Evolutionary conservation across 2,797 vertebrate genomes (phyloP).

Genomic region (Hirundo rustica): DNA sequence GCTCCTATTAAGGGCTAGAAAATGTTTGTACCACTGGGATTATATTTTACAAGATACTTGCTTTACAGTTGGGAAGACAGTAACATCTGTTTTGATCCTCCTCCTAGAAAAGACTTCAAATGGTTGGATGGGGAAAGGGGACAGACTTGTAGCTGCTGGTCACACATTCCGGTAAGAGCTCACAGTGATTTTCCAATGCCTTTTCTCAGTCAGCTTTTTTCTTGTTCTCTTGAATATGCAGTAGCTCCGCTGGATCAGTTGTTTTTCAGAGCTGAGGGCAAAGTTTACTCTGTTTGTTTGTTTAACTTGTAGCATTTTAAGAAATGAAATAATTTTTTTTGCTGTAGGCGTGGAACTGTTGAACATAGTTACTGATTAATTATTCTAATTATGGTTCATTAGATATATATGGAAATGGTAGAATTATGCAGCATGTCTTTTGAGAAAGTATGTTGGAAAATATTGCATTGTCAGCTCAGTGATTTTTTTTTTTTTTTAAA

Average conservation of each 20-base stretch:
- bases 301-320: slow-evolving; percentile 27
- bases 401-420: not conserved
- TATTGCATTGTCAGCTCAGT: not conserved
- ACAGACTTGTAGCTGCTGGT: not conserved
- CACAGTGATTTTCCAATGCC: not conserved
- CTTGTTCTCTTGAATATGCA: slow-evolving; percentile 8
- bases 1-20: not conserved
- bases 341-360: not conserved
- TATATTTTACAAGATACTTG: not conserved
- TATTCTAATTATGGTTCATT: not conserved
- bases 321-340: slow-evolving; percentile 39
- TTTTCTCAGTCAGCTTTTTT: slow-evolving; percentile 19
- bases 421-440: not conserved
- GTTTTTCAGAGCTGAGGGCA: slow-evolving; percentile 22
- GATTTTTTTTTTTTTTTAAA: not conserved
- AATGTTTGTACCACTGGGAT: not conserved
- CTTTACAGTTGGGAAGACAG: not conserved
- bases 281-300: slow-evolving; percentile 28
- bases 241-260: not conserved
- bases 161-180: not conserved
- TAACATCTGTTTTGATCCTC: not conserved
- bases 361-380: not conserved
- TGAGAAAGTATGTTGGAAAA: not conserved
- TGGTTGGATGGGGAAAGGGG: fast-evolving
- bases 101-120: not conserved